Evolutionary conservation across 2,113 vertebrate genomes (phyloP).

Genomic region (Pedionomus torquatus): DNA sequence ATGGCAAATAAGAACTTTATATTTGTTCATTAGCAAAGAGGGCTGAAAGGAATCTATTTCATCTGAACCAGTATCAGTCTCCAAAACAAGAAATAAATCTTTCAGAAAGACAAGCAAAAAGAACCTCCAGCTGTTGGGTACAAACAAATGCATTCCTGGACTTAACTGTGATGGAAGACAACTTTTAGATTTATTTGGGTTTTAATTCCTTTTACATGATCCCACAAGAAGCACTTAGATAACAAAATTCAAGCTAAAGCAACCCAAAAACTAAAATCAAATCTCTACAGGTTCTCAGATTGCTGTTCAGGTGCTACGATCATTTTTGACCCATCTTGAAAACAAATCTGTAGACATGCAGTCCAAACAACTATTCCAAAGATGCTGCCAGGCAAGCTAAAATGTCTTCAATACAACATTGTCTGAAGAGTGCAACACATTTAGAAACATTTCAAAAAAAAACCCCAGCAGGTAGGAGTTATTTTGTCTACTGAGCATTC

Average conservation of each 20-base stretch:
- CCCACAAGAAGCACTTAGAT: background rate
- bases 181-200: background rate
- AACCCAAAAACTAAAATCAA: background rate
- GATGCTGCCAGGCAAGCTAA: background rate
- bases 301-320: background rate
- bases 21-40: background rate
- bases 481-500: background rate
- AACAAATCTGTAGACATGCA: background rate
- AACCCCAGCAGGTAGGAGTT: background rate
- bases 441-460: background rate
- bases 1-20: background rate
- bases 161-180: background rate
- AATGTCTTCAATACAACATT: background rate
- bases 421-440: background rate
- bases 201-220: background rate
- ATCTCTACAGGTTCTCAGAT: background rate
- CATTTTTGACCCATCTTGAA: background rate
- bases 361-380: background rate
- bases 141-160: background rate
- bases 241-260: background rate
- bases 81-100: background rate
- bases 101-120: background rate
- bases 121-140: background rate
- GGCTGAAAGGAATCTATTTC: background rate
- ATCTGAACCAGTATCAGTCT: background rate